Conservation (phyloP, 2,797 vertebrate species). For the Argyrosomus regius region DNA sequence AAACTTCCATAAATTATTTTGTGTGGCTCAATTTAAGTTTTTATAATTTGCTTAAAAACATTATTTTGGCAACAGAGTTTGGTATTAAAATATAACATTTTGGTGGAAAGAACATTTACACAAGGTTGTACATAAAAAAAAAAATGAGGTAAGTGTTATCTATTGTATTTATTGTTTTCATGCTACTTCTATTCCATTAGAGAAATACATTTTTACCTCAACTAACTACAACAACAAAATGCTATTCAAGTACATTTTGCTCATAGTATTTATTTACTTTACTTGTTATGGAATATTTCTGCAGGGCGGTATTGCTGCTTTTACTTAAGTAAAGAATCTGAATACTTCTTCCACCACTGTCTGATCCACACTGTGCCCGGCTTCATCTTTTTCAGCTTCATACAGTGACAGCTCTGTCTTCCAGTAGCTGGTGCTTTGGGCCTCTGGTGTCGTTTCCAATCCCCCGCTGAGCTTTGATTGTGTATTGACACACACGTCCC, state of each 20-base stretch:
- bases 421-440: conserved; percentile 40
- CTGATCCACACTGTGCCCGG: conserved; percentile 25
- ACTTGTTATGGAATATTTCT: too few species aligned
- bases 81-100: too few species aligned
- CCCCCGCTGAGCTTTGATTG: conserved; percentile 38
- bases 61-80: not conserved
- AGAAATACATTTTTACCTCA: too few species aligned
- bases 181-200: too few species aligned
- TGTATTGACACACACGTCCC: conserved; percentile 57
- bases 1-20: not conserved
- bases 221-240: not conserved
- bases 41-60: not conserved
- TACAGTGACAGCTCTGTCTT: conserved; percentile 56
- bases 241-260: not conserved
- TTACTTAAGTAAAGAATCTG: conserved; percentile 2
- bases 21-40: not conserved
- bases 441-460: conserved; percentile 55
- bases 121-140: too few species aligned
- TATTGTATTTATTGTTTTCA: too few species aligned
- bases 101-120: too few species aligned
- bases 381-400: conserved; percentile 37
- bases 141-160: too few species aligned
- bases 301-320: not conserved
- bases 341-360: conserved; percentile 11
- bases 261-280: not conserved